Evolutionary conservation across 2,797 vertebrate species (phyloP).

Genomic region (Darevskia nairensis): DNA sequence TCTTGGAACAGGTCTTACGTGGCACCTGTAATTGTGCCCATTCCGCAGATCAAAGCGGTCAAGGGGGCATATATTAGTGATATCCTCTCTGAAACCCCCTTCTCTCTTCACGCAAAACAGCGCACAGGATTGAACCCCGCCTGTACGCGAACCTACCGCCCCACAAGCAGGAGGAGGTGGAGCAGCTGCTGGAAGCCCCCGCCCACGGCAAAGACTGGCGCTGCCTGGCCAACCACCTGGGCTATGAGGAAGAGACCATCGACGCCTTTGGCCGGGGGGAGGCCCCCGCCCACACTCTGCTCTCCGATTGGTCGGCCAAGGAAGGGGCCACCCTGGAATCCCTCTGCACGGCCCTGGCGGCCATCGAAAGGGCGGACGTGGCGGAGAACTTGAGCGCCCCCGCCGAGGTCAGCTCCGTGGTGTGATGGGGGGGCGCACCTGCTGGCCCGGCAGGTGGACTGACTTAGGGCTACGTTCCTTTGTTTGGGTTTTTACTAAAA

Average conservation of each 20-base stretch:
- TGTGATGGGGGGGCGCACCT: constrained; percentile 71
- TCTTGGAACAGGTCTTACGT: too few species aligned
- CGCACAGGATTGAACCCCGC: constrained; percentile 75
- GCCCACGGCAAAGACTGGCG: constrained; percentile 81
- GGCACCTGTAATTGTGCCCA: too few species aligned
- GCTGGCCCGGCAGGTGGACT: not conserved
- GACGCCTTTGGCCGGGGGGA: constrained; percentile 82
- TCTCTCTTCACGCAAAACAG: constrained; percentile 62
- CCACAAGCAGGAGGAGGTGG: constrained; percentile 85
- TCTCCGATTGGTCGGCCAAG: constrained; percentile 86
- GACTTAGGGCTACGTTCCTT: accelerated
- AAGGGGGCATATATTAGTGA: too few species aligned
- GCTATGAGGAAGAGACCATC: constrained; percentile 85
- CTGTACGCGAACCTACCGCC: constrained; percentile 80
- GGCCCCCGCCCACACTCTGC: constrained; percentile 83
- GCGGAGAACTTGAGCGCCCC: constrained; percentile 74
- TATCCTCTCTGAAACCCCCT: not conserved
- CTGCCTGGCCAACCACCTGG: constrained; percentile 81
- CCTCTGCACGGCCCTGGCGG: constrained; percentile 83
- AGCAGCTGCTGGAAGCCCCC: constrained; percentile 80
- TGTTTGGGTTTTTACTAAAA: not conserved
- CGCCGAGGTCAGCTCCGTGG: constrained; percentile 81
- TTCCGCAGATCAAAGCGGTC: too few species aligned
- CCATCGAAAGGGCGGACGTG: constrained; percentile 84
- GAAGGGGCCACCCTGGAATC: constrained; percentile 84